These are phyloP conservation scores for Sebastes steindachneri DNA, from an alignment of 2,797 vertebrate species.

Conservation along the genomic window DNA sequence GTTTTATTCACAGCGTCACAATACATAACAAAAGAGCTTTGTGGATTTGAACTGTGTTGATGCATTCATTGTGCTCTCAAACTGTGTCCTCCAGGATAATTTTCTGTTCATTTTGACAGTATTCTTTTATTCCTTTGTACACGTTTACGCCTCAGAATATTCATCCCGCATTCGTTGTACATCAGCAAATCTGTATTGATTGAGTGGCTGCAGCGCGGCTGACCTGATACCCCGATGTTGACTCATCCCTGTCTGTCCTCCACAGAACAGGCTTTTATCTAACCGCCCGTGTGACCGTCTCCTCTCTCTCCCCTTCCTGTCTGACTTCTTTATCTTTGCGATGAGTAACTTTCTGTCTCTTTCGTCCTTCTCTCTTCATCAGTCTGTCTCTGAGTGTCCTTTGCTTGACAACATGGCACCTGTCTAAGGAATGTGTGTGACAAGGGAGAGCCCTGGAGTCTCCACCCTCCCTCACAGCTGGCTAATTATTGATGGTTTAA, in stretches of 20 bases:
- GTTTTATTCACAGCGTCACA: not conserved
- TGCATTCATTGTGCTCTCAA: not conserved
- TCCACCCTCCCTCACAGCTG: slow-evolving; percentile 34
- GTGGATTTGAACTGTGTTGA: not conserved
- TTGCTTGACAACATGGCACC: not conserved
- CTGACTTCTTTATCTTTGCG: not conserved
- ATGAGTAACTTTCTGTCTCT: slow-evolving; percentile 2
- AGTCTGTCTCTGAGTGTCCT: not conserved
- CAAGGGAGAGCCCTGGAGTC: slow-evolving; percentile 20
- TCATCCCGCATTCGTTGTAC: not conserved
- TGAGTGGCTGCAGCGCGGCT: not conserved
- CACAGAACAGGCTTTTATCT: slow-evolving; percentile 31
- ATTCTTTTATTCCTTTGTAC: not conserved
- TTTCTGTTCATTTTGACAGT: not conserved
- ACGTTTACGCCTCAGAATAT: not conserved
- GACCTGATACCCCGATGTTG: slow-evolving; percentile 28
- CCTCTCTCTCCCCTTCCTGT: slow-evolving; percentile 10
- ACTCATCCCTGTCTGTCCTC: slow-evolving; percentile 21
- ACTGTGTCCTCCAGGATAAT: not conserved
- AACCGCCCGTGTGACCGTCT: slow-evolving; percentile 15
- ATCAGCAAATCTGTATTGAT: slow-evolving; percentile 42
- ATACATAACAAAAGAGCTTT: not conserved
- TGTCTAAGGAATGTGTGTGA: slow-evolving; percentile 33
- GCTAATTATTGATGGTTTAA: slow-evolving; percentile 77
- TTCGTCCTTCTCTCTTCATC: not conserved